These are phyloP conservation scores for Troides oblongomaculatus DNA, from an alignment of 2,888 invertebrate genomes.

Conservation along the genomic window DNA sequence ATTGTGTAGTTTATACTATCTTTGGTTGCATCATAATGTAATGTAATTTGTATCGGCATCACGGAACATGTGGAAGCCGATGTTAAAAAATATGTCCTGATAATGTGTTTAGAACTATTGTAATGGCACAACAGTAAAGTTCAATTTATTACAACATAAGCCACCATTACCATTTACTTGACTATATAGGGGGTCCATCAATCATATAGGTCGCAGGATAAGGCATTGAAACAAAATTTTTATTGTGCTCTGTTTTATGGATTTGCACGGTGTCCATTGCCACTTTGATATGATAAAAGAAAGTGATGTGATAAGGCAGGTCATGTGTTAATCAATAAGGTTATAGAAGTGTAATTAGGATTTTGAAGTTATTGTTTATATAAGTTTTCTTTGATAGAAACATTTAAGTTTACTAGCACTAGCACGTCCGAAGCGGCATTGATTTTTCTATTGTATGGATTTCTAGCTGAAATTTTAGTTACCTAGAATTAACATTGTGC, in stretches of 20 bases:
- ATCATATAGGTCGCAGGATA: conserved; percentile 50
- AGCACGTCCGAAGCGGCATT: no score
- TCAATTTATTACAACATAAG: conserved; percentile 4
- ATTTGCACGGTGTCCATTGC: conserved; percentile 19
- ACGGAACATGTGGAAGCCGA: conserved; percentile 42
- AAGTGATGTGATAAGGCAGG: neutral
- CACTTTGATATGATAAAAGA: neutral
- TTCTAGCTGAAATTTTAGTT: no score
- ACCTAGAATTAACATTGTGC: no score
- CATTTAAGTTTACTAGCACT: no score
- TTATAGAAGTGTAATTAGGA: no score
- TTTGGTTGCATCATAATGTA: conserved; percentile 28
- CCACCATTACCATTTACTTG: conserved; percentile 3
- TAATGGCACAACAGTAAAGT: conserved; percentile 7
- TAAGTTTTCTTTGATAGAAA: no score
- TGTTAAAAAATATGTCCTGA: conserved; percentile 41
- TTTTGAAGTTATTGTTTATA: no score
- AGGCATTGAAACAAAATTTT: conserved; percentile 35
- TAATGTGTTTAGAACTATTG: neutral
- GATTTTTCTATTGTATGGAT: no score
- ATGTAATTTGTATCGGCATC: conserved; percentile 48
- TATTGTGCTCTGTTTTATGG: conserved; percentile 11
- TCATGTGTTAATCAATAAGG: neutral
- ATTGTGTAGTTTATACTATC: conserved; percentile 19
- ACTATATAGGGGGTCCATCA: conserved; percentile 41